phyloP scores from a whole-genome alignment of 2,797 vertebrate species.

The Perdix hodgsoniae region DNA sequence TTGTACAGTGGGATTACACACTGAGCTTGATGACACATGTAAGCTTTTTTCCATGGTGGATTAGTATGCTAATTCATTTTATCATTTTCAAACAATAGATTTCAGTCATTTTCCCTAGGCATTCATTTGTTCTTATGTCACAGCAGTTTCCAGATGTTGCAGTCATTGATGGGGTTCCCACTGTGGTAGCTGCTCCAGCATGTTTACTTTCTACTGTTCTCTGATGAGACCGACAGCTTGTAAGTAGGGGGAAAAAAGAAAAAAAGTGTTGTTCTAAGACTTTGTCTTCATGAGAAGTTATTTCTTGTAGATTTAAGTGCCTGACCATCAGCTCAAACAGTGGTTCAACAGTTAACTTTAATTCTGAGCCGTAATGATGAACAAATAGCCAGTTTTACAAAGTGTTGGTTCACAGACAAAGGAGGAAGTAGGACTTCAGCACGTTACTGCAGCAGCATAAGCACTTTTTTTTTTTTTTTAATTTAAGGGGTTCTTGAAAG shows the following conservation, averaged over 20 bases:
- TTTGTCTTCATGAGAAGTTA: background rate
- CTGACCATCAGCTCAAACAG: background rate
- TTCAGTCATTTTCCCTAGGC: background rate
- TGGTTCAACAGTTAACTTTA: background rate
- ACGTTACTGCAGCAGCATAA: background rate
- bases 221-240: background rate
- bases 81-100: background rate
- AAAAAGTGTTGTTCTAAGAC: background rate
- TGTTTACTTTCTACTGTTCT: constrained; percentile 12
- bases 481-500: background rate
- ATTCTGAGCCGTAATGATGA: background rate
- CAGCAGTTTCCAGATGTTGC: background rate
- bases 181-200: background rate
- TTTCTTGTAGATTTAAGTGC: background rate
- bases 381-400: background rate
- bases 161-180: background rate
- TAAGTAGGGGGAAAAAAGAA: background rate
- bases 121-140: background rate
- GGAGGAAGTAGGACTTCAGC: background rate
- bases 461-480: background rate
- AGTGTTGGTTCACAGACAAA: background rate
- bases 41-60: background rate
- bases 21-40: background rate
- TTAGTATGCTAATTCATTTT: background rate
- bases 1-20: background rate